A percentile compares a stretch with the other conserved stretches of the same genome.
Conservation (phyloP, 2,113 vertebrate genomes). For the Strigops habroptila region DNA sequence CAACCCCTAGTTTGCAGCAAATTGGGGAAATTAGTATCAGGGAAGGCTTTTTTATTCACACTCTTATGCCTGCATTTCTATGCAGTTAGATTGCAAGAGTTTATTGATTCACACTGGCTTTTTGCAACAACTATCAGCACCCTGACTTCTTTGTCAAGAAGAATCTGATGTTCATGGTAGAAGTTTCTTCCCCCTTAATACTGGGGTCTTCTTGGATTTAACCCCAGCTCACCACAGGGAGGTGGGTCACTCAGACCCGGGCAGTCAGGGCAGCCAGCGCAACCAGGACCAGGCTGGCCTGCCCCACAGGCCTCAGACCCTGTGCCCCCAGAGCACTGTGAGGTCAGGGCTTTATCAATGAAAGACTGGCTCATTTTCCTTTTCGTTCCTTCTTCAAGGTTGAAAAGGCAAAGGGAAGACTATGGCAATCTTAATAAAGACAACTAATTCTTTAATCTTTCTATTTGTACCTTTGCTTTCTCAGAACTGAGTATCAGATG, state of each 20-base stretch:
- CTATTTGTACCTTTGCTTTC: neutral
- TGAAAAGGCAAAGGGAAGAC: neutral
- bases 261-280: rapidly evolving
- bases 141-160: neutral
- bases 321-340: neutral
- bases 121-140: neutral
- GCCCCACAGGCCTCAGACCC: neutral
- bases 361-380: neutral
- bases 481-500: neutral
- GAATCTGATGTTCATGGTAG: neutral
- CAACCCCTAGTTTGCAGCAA: neutral
- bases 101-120: neutral
- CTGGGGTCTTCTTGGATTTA: neutral
- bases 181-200: neutral
- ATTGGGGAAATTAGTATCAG: neutral
- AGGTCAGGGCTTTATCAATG: neutral
- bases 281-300: neutral
- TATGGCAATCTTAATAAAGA: neutral
- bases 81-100: neutral
- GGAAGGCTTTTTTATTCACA: neutral
- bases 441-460: neutral
- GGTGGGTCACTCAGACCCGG: neutral
- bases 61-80: neutral
- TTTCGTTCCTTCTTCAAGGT: neutral
- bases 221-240: neutral